phyloP scores from a whole-genome alignment of 1,140 invertebrate genomes.

The Caenorhabditis brenneri region DNA sequence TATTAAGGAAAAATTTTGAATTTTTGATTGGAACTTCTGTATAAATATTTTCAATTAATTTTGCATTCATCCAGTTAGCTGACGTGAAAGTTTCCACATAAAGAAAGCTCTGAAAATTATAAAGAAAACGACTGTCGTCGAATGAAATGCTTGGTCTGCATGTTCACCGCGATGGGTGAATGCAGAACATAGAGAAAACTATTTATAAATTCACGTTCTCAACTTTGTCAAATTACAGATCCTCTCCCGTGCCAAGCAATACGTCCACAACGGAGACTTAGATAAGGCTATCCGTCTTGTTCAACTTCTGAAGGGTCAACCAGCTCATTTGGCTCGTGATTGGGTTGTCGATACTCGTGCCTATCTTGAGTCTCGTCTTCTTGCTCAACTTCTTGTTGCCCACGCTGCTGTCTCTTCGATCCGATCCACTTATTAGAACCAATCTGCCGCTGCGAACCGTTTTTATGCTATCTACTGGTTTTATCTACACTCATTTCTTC shows the following conservation, averaged over 20 bases:
- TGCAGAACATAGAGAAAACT: too few relatives aligned
- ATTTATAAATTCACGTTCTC: too few relatives aligned
- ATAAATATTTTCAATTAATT: too few relatives aligned
- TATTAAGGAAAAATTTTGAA: too few relatives aligned
- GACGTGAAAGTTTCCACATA: too few relatives aligned
- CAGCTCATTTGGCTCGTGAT: slow-evolving; percentile 80
- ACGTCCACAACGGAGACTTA: slow-evolving; percentile 84
- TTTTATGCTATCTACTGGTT: slow-evolving; percentile 21
- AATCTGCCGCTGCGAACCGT: neutral
- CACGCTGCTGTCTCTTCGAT: slow-evolving; percentile 76
- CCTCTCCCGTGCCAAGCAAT: slow-evolving; percentile 76
- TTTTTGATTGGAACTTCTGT: too few relatives aligned
- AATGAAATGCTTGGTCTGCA: too few relatives aligned
- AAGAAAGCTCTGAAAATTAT: too few relatives aligned
- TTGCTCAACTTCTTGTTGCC: slow-evolving; percentile 83
- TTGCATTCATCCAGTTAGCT: too few relatives aligned
- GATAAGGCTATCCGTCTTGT: slow-evolving; percentile 85
- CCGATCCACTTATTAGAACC: slow-evolving; percentile 61
- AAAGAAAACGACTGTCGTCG: too few relatives aligned
- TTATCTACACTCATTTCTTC: slow-evolving; percentile 26
- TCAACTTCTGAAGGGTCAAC: slow-evolving; percentile 84
- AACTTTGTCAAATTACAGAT: neutral
- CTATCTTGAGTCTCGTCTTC: slow-evolving; percentile 81
- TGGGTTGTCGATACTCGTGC: slow-evolving; percentile 86
- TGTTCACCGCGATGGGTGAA: too few relatives aligned